A percentile compares a stretch with the other conserved stretches of the same genome.
phyloP scores from a whole-genome alignment of 2,888 invertebrate species.

The Calliscelio sp. region DNA sequence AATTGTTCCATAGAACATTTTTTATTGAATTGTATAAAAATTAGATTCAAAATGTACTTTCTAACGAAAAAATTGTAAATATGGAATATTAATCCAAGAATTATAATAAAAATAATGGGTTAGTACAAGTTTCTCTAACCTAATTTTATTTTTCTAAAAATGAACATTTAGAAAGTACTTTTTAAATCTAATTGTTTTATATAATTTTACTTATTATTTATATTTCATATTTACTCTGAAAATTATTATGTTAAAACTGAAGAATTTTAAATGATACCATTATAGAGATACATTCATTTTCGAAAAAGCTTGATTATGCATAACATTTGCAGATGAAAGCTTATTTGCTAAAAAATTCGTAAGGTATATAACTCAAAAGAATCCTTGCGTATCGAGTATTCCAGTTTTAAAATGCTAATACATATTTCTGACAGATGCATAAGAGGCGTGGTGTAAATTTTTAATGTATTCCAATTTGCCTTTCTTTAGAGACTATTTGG shows the following conservation, averaged over 20 bases:
- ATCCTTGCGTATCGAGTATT: constrained; percentile 40
- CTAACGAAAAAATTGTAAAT: constrained; percentile 41
- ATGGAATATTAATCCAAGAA: constrained; percentile 21
- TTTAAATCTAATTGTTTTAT: constrained; percentile 12
- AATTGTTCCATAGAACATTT: too few species aligned
- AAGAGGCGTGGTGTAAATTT: not conserved
- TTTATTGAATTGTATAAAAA: too few species aligned
- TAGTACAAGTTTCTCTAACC: constrained; percentile 30
- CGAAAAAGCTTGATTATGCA: too few species aligned
- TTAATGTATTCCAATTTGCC: constrained; percentile 43
- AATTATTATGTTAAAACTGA: too few species aligned
- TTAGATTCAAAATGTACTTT: constrained; percentile 46
- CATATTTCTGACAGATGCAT: constrained; percentile 9
- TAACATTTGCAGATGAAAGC: not conserved
- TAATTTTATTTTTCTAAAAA: constrained; percentile 53
- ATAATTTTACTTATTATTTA: not conserved
- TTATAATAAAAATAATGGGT: constrained; percentile 32
- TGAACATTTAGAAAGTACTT: constrained; percentile 32
- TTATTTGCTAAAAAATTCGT: not conserved
- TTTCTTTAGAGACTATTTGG: constrained; percentile 37
- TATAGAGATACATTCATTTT: too few species aligned
- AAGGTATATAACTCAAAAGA: constrained; percentile 9
- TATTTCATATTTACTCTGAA: too few species aligned
- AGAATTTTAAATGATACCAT: too few species aligned
- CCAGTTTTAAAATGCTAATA: constrained; percentile 38